phyloP scores from a whole-genome alignment of 2,888 invertebrate species.

The Yponomeuta malinellus region DNA sequence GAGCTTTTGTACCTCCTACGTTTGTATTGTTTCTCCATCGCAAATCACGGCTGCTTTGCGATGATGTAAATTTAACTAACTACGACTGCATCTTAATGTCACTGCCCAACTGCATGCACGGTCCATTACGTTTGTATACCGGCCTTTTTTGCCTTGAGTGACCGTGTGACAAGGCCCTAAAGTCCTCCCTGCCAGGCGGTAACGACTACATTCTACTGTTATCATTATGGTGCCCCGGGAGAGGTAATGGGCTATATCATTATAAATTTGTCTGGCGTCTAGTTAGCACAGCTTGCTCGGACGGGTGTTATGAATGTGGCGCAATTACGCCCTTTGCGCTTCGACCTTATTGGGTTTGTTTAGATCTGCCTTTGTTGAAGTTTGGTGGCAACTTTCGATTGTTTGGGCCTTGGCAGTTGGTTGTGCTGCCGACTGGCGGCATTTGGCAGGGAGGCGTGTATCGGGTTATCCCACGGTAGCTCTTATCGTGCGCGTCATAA shows the following conservation, averaged over 20 bases:
- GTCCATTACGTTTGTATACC: too few species aligned
- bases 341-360: constrained; percentile 27
- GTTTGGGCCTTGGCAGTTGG: constrained; percentile 55
- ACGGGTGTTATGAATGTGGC: constrained; percentile 41
- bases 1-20: too few species aligned
- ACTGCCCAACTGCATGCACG: too few species aligned
- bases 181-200: constrained; percentile 45
- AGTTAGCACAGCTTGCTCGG: constrained; percentile 30
- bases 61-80: too few species aligned
- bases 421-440: constrained; percentile 23
- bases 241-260: constrained; percentile 61
- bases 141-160: too few species aligned
- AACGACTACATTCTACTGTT: constrained; percentile 57
- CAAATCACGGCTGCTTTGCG: too few species aligned
- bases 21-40: too few species aligned
- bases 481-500: too few species aligned
- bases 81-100: too few species aligned
- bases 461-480: too few species aligned
- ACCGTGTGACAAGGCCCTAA: constrained; percentile 26
- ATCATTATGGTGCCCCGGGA: constrained; percentile 51
- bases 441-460: constrained; percentile 50
- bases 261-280: constrained; percentile 62
- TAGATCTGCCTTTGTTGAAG: neutral
- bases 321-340: constrained; percentile 42
- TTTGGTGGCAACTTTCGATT: constrained; percentile 47